A percentile compares a stretch with the other conserved stretches of the same genome.
Evolutionary conservation across 2,797 vertebrate genomes (phyloP).

Genomic region (Hybognathus amarus): DNA sequence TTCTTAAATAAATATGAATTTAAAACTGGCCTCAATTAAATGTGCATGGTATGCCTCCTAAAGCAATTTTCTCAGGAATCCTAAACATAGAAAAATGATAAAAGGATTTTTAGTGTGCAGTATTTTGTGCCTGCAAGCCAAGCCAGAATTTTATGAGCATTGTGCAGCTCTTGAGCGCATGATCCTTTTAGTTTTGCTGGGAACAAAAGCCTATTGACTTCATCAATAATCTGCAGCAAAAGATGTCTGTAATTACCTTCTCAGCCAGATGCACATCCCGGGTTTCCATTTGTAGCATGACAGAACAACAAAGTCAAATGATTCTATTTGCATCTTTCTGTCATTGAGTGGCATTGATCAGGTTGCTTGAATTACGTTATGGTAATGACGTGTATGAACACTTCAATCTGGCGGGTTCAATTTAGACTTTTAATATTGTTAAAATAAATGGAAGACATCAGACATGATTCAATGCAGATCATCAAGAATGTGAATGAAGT

Average conservation of each 20-base stretch:
- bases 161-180: neutral
- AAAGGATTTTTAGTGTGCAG: neutral
- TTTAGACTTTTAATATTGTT: conserved; percentile 30
- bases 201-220: conserved; percentile 34
- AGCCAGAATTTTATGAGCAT: conserved; percentile 7
- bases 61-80: neutral
- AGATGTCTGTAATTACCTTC: conserved; percentile 29
- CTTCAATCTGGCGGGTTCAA: conserved; percentile 16
- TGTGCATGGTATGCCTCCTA: neutral
- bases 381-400: conserved; percentile 32
- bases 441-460: neutral
- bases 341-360: conserved; percentile 33
- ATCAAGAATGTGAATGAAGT: conserved; percentile 20
- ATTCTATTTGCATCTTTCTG: conserved; percentile 14
- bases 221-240: conserved; percentile 38
- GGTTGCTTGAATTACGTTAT: conserved; percentile 29
- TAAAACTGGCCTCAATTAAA: too few relatives aligned
- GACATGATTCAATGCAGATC: neutral
- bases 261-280: conserved; percentile 29
- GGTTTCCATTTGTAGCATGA: conserved; percentile 11
- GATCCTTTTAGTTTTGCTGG: conserved; percentile 24
- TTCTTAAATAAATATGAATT: conserved; percentile 11
- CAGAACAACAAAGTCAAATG: neutral
- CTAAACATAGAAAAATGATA: neutral
- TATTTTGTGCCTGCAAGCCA: conserved; percentile 8